Conservation (phyloP, 2,797 vertebrate genomes). For the Enteromius thamalakanensis region DNA sequence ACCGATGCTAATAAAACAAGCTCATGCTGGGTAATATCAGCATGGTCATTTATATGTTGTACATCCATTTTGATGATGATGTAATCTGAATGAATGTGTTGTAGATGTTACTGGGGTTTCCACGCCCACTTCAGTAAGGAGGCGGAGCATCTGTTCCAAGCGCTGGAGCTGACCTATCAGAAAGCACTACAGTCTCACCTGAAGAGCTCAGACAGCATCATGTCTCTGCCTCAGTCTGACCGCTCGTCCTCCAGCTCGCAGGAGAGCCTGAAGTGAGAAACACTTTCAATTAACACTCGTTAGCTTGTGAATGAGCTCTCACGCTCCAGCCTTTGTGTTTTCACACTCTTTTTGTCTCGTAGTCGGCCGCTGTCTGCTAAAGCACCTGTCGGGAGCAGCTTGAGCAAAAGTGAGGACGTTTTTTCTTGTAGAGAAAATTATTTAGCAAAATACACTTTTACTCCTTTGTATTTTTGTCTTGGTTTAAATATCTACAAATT, state of each 20-base stretch:
- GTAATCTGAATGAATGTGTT: slow-evolving; percentile 18
- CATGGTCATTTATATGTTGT: not conserved
- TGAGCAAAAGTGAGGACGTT: slow-evolving; percentile 65
- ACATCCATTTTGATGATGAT: not conserved
- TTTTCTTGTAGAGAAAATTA: not conserved
- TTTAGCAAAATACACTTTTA: too few species aligned
- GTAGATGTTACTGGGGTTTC: slow-evolving; percentile 94
- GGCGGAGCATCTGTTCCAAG: slow-evolving; percentile 90
- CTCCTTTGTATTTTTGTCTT: too few species aligned
- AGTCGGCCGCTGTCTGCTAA: slow-evolving; percentile 71
- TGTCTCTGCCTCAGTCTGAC: slow-evolving; percentile 91
- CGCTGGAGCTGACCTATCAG: slow-evolving; percentile 92
- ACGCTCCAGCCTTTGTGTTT: not conserved
- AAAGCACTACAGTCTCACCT: slow-evolving; percentile 91
- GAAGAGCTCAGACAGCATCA: slow-evolving; percentile 87
- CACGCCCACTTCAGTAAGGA: slow-evolving; percentile 90
- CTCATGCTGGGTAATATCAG: not conserved
- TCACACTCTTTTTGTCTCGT: slow-evolving; percentile 28
- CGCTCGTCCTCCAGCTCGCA: slow-evolving; percentile 96
- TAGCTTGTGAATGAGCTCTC: not conserved
- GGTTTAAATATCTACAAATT: too few species aligned
- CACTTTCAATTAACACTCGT: not conserved
- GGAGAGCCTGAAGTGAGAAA: slow-evolving; percentile 93
- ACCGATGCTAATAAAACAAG: not conserved
- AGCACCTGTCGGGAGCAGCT: slow-evolving; percentile 57